Evolutionary conservation across 2,888 invertebrate genomes (phyloP), one percentile per base, ranked within the genome.

Genomic region (Podabrus alpinus): DNA sequence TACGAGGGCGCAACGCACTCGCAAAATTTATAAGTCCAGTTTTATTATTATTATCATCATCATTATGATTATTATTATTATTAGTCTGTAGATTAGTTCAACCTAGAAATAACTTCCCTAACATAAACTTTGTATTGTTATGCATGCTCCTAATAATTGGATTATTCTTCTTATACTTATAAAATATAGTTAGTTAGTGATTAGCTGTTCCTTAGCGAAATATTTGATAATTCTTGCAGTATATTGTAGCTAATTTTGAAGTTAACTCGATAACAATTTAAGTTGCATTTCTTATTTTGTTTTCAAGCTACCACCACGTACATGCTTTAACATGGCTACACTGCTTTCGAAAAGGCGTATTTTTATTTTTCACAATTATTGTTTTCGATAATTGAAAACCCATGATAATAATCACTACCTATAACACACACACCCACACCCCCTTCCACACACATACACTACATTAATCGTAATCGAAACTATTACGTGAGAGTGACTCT

Each of bases 121-220:
- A 86, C 84, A 82, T 86, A 83, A 85, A 84, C 82, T 81, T 86
- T 83, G 84, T 84, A 84, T 85, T 86, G 84, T 84, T 85, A 86
- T 86, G 86, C 87, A 86, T 87, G 87, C 82, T 84, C 85, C 84
- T 86, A 86, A 86, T 83, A 86, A 86, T 83, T 84, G 82, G 83
- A 84, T 80, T 82, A 82, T 83, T 82, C 84, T 85, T 83, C 83
- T 84, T 85, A 84, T 86, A 82, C 84, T 84, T 84, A 84, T 85
- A 64, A 19, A 85, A 86, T 82, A 83, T 86, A 86, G 85, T 83
- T 83, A 80, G 85, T 86, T 83, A 80, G 85, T 86, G 85, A 83
- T 82, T 86, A 85, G 86, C 86, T 83, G 83, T 83, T 85, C 82
- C 81, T 84, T 85, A 81, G 83, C 81, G 19, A 78, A 75, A 79